These are phyloP conservation scores for Leptobrachium ailaonicum DNA, from an alignment of 2,113 vertebrate genomes.

Conservation along the genomic window DNA sequence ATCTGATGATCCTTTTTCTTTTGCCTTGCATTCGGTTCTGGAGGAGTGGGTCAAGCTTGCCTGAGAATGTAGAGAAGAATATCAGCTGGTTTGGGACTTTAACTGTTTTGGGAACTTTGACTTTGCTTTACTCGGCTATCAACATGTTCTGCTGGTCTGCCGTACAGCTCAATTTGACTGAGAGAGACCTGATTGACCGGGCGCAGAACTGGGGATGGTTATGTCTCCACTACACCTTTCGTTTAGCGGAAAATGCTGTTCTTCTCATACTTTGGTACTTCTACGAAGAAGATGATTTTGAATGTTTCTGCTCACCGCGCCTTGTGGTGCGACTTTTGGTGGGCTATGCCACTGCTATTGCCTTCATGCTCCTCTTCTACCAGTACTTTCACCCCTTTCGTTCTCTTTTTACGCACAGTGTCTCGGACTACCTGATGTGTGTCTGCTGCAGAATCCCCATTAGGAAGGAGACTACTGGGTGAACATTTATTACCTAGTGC, in stretches of 20 bases:
- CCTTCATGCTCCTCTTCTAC: constrained; percentile 95
- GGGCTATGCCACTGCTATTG: constrained; percentile 81
- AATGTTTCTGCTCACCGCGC: constrained; percentile 83
- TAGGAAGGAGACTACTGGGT: constrained; percentile 21
- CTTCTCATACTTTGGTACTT: constrained; percentile 87
- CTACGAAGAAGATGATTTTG: constrained; percentile 82
- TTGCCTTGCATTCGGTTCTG: constrained; percentile 92
- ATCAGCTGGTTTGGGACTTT: constrained; percentile 85
- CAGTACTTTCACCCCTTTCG: constrained; percentile 92
- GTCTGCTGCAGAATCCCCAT: constrained; percentile 69
- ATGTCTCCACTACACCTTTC: constrained; percentile 76
- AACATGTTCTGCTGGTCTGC: constrained; percentile 98
- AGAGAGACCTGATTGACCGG: constrained; percentile 87
- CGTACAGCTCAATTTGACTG: constrained; percentile 83
- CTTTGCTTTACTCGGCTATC: constrained; percentile 91
- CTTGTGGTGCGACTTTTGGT: constrained; percentile 86
- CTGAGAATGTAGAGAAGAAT: constrained; percentile 86
- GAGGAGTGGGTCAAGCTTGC: constrained; percentile 74
- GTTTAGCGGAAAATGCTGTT: constrained; percentile 80
- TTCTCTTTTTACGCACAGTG: constrained; percentile 84
- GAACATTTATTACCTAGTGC: too few species aligned
- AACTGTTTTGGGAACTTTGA: constrained; percentile 83
- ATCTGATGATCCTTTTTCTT: constrained; percentile 88
- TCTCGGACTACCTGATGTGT: constrained; percentile 83
- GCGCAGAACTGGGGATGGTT: constrained; percentile 84